These are phyloP conservation scores for Ammodytes marinus DNA, from an alignment of 2,113 vertebrate species.

Conservation along the genomic window DNA sequence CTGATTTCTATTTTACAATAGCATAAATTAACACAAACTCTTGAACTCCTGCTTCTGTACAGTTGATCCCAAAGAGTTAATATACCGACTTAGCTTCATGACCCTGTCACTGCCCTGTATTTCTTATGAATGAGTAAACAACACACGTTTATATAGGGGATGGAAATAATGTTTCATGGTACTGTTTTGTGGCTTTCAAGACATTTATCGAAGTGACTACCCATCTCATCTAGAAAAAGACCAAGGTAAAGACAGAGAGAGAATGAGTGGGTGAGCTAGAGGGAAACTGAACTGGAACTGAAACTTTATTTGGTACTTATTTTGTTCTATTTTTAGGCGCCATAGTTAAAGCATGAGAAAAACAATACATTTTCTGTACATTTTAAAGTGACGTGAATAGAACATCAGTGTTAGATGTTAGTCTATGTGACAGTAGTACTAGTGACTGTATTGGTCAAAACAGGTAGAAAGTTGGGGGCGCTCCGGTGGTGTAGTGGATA, in stretches of 20 bases:
- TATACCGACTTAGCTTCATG: constrained; percentile 4
- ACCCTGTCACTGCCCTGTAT: neutral
- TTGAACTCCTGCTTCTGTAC: constrained; percentile 14
- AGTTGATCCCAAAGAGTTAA: constrained; percentile 9
- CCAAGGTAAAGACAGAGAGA: neutral
- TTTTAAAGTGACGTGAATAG: constrained; percentile 8
- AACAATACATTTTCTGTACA: constrained; percentile 5
- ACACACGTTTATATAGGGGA: neutral
- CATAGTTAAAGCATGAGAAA: constrained; percentile 37
- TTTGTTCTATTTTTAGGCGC: constrained; percentile 38
- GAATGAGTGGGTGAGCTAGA: constrained; percentile 37
- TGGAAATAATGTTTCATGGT: constrained; percentile 22
- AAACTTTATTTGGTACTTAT: constrained; percentile 45
- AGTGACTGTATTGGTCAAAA: neutral
- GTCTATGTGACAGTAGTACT: neutral
- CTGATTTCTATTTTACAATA: neutral
- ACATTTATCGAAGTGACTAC: constrained; percentile 13
- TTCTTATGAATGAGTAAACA: constrained; percentile 10
- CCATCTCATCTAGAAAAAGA: constrained; percentile 23
- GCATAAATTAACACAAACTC: constrained; percentile 11
- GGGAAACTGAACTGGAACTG: constrained; percentile 53
- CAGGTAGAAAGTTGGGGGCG: too few species aligned
- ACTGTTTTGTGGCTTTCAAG: constrained; percentile 1
- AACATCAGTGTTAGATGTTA: neutral
- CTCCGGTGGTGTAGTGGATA: too few species aligned